These are phyloP conservation scores for Zele albiditarsus DNA, from an alignment of 2,888 invertebrate genomes.

Conservation along the genomic window DNA sequence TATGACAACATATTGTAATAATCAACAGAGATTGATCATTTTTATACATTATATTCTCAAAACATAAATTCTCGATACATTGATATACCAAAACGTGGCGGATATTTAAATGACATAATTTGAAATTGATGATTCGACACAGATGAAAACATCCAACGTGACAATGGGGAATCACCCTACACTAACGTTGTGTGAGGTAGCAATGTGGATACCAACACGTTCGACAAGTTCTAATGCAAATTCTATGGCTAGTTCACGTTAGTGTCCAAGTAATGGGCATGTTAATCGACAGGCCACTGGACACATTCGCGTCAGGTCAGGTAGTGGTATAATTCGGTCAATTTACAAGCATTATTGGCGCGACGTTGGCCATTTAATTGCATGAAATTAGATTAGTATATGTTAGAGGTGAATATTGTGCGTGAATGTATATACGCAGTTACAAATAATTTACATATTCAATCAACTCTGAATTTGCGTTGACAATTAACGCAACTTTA, in stretches of 20 bases:
- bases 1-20: too few species aligned
- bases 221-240: constrained; percentile 66
- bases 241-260: constrained; percentile 58
- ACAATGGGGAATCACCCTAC: neutral
- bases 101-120: neutral
- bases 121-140: constrained; percentile 12
- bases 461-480: too few species aligned
- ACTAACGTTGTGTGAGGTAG: neutral
- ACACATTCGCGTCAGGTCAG: constrained; percentile 52
- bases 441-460: too few species aligned
- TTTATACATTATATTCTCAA: too few species aligned
- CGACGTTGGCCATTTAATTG: constrained; percentile 67
- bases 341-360: constrained; percentile 70
- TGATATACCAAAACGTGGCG: neutral
- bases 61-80: too few species aligned
- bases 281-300: constrained; percentile 65
- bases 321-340: constrained; percentile 68
- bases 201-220: constrained; percentile 43
- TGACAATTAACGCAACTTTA: too few species aligned
- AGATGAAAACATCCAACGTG: neutral
- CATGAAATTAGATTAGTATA: constrained; percentile 64
- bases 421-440: constrained; percentile 52
- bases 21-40: too few species aligned
- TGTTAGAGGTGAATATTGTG: constrained; percentile 51
- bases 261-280: constrained; percentile 63